phyloP scores from a whole-genome alignment of 2,797 vertebrate genomes.

The Urosaurus nigricauda region DNA sequence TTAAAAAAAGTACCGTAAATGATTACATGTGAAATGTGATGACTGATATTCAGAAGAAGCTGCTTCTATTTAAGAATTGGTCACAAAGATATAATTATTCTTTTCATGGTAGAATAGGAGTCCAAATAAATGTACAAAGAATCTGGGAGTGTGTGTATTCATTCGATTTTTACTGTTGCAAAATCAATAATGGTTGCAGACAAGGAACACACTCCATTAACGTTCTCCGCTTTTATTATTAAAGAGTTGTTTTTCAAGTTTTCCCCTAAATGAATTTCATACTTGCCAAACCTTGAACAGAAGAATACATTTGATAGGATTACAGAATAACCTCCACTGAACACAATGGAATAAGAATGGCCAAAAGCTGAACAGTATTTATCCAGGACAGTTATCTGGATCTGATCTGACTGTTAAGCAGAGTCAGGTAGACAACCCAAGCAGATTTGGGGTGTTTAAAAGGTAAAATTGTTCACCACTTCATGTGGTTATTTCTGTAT shows the following conservation, averaged over 20 bases:
- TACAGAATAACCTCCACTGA: background rate
- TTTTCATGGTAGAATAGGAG: constrained; percentile 25
- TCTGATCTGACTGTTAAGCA: background rate
- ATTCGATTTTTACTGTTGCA: constrained; percentile 38
- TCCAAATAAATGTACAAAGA: constrained; percentile 34
- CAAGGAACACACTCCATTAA: background rate
- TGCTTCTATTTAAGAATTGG: constrained; percentile 15
- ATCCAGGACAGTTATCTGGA: background rate
- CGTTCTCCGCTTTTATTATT: background rate
- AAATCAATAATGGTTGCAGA: constrained; percentile 27
- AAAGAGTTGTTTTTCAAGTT: background rate
- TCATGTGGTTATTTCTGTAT: too few species aligned
- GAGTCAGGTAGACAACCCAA: background rate
- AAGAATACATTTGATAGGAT: background rate
- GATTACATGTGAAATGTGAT: background rate
- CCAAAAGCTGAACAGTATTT: background rate
- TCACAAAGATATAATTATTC: constrained; percentile 18
- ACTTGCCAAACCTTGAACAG: background rate
- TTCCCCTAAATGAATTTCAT: constrained; percentile 3
- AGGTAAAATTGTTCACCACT: background rate
- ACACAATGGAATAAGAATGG: background rate
- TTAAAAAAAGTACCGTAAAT: constrained; percentile 28
- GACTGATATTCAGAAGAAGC: constrained; percentile 25
- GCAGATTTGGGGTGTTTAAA: background rate
- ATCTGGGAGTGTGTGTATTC: constrained; percentile 7